Evolutionary conservation across 2,113 vertebrate species (phyloP).

Genomic region (Chaetura pelagica): DNA sequence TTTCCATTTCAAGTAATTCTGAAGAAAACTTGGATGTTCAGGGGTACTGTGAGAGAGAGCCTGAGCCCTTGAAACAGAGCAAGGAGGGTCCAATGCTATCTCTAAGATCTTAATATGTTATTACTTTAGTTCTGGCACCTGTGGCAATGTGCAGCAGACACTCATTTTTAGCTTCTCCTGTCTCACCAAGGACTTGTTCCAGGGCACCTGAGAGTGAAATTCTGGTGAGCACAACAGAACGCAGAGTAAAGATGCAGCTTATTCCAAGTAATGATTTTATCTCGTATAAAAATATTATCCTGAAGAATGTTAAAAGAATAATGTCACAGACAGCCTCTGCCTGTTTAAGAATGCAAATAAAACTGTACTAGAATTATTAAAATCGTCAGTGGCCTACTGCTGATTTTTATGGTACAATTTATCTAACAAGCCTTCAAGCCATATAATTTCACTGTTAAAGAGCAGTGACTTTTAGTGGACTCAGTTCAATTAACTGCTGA

Average conservation of each 20-base stretch:
- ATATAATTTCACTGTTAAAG: background rate
- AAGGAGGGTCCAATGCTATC: background rate
- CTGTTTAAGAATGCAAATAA: background rate
- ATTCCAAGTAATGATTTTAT: background rate
- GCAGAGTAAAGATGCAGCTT: background rate
- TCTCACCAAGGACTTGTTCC: background rate
- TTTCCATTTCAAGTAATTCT: background rate
- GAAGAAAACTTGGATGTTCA: background rate
- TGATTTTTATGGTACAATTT: slow-evolving; percentile 24
- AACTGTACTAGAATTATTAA: background rate
- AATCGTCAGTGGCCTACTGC: background rate
- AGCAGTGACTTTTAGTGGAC: background rate
- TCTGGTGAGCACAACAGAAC: background rate
- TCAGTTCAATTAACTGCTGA: slow-evolving; percentile 9
- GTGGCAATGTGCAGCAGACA: background rate
- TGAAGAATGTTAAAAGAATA: background rate
- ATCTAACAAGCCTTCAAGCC: background rate
- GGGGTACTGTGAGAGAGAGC: background rate
- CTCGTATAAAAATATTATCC: background rate
- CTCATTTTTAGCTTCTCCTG: background rate
- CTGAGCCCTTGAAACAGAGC: background rate
- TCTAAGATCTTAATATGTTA: background rate
- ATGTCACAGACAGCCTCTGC: background rate
- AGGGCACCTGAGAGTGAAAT: background rate
- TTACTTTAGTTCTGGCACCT: background rate